phyloP scores from a whole-genome alignment of 2,113 vertebrate genomes.

The Bambusicola thoracicus region DNA sequence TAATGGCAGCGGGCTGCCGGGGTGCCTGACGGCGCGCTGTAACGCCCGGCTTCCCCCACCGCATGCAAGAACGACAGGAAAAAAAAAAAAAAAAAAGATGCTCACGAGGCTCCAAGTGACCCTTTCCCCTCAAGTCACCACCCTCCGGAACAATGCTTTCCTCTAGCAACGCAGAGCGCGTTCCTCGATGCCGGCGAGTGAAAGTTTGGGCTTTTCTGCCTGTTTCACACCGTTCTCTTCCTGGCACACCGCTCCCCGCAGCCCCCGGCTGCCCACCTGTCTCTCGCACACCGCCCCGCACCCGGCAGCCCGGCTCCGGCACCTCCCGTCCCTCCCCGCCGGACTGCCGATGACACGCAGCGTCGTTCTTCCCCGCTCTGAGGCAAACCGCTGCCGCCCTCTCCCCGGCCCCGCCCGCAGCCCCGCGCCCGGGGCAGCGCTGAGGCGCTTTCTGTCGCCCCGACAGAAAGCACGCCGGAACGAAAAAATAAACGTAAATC shows the following conservation, averaged over 20 bases:
- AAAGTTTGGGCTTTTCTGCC: not conserved
- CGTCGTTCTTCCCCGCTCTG: too few relatives aligned
- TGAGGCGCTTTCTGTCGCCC: too few relatives aligned
- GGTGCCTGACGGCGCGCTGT: not conserved
- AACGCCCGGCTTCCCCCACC: not conserved
- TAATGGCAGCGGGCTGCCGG: not conserved
- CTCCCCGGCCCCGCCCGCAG: too few relatives aligned
- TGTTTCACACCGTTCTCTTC: not conserved
- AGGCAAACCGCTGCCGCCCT: too few relatives aligned
- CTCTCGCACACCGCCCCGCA: not conserved
- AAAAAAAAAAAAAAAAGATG: not conserved
- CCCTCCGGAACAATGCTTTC: slow-evolving; percentile 25
- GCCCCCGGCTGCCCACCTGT: not conserved
- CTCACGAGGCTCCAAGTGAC: not conserved
- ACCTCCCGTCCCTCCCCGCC: not conserved
- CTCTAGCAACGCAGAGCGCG: not conserved
- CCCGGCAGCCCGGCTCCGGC: not conserved
- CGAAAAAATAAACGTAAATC: not conserved
- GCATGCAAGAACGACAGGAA: not conserved
- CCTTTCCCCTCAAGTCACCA: not conserved
- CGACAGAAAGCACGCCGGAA: not conserved
- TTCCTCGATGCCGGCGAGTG: not conserved
- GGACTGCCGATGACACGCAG: not conserved
- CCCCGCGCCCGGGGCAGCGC: too few relatives aligned
- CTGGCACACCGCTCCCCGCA: not conserved